Evolutionary conservation across 64 coral and sea anemone species (phyloP), one percentile per base, ranked within the genome.

Genomic region (Anthopleura sola): DNA sequence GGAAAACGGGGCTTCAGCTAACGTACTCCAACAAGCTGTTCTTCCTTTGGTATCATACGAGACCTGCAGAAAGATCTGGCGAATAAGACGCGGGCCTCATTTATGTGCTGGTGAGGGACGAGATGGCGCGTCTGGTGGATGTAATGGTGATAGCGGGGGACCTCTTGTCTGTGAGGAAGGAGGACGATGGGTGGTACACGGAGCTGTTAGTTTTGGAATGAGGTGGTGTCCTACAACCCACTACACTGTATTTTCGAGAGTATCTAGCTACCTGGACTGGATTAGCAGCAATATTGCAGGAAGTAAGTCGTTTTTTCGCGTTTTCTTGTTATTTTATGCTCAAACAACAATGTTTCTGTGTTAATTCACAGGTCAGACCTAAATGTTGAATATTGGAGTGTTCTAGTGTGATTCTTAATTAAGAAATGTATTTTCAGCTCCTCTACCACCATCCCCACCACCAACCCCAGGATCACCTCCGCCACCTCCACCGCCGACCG

Each of bases 161-260:
- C 93, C 93, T 0, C 83, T 94, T 34, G 93, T 86, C 16, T 94
- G 93, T 17, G 84, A 90, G 54, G 48, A 86, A 33, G 85, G 78
- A 75, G 64, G 78, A 23, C 40, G 24, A 1, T 91, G 90, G 90
- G 36, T 84, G 79, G 85, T 90, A 3, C 93, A 94, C 60, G 93
- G 93, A 11, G 93, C 93, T 23, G 93, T 94, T 15, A 94, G 93
- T 26, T 94, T 94, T 46, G 88, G 88, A 16, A 60, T 78, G 44
- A 39, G 80, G 0, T 44, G 53, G 13, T 91, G 90, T 46, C 90
- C 85, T 6, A 94, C 93, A 18, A 94, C 88, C 23, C 68, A 87
- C 46, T 90, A 87, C 82, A 94, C 93, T 18, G 93, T 94, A 11
- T 94, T 94, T 36, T 49, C 93, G 16, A 82, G 88, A 24, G 55